These are phyloP conservation scores for Fringilla coelebs DNA, from an alignment of 2,797 vertebrate species.

Conservation along the genomic window DNA sequence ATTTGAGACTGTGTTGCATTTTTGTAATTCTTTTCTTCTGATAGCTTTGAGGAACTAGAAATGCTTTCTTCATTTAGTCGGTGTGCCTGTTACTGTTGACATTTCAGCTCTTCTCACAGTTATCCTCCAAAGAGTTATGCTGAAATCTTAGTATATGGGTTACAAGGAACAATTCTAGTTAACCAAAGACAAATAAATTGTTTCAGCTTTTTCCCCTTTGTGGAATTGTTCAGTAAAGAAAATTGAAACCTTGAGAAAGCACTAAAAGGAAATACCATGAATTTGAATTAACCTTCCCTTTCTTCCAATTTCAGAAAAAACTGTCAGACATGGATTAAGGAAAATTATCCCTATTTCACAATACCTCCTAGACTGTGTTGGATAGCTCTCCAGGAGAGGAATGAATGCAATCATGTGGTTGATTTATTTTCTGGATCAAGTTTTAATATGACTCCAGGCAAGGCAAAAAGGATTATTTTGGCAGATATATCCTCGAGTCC, in stretches of 20 bases:
- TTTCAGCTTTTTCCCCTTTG: not conserved
- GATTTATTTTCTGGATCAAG: conserved; percentile 36
- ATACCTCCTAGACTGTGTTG: not conserved
- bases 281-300: not conserved
- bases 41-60: not conserved
- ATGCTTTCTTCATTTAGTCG: not conserved
- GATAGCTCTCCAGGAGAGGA: not conserved
- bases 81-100: not conserved
- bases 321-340: not conserved
- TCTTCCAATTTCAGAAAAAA: conserved; percentile 18
- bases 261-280: not conserved
- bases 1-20: not conserved
- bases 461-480: conserved; percentile 29
- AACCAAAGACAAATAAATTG: not conserved
- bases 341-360: conserved; percentile 3
- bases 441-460: not conserved
- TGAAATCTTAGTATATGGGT: not conserved
- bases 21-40: conserved; percentile 25
- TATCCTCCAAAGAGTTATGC: not conserved
- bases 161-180: not conserved
- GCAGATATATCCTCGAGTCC: not conserved
- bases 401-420: conserved; percentile 29
- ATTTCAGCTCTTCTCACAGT: not conserved
- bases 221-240: not conserved
- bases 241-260: not conserved